phyloP scores from a whole-genome alignment of 2,888 invertebrate species.

The Pandemis corylana region DNA sequence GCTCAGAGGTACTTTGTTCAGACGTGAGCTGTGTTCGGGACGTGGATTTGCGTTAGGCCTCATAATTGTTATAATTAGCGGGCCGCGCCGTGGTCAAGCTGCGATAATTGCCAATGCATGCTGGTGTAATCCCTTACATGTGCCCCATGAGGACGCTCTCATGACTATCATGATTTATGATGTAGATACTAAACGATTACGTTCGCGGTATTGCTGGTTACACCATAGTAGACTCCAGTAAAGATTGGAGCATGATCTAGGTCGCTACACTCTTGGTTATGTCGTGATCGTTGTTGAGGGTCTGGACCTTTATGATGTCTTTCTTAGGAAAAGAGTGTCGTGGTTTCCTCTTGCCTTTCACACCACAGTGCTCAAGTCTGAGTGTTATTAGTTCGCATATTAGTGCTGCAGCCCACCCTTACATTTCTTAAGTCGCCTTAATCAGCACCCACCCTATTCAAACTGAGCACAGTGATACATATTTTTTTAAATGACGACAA shows the following conservation, averaged over 20 bases:
- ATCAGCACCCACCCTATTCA: too few relatives aligned
- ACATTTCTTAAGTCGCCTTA: too few relatives aligned
- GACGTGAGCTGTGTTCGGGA: constrained; percentile 70
- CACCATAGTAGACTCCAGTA: not conserved
- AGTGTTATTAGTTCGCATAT: too few relatives aligned
- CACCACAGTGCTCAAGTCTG: too few relatives aligned
- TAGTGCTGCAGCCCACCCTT: too few relatives aligned
- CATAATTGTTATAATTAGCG: constrained; percentile 71
- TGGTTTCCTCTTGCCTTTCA: too few relatives aligned
- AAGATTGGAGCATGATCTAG: too few relatives aligned
- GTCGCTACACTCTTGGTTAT: too few relatives aligned
- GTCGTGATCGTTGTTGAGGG: too few relatives aligned
- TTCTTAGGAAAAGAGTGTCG: too few relatives aligned
- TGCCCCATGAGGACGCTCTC: constrained; percentile 23
- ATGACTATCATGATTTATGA: constrained; percentile 8
- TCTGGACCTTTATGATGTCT: too few relatives aligned
- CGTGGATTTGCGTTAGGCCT: constrained; percentile 53
- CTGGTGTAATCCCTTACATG: constrained; percentile 38
- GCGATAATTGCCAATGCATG: constrained; percentile 57
- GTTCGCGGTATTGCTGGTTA: not conserved
- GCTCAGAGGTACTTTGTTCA: constrained; percentile 61
- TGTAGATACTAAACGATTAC: not conserved
- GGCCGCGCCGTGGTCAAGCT: constrained; percentile 54
- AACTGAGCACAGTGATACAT: too few relatives aligned
- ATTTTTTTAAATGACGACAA: not conserved